Percentiles rank a stretch among this genome's conserved stretches.
phyloP scores from a whole-genome alignment of 2,113 vertebrate genomes.

The Alectura lathami region DNA sequence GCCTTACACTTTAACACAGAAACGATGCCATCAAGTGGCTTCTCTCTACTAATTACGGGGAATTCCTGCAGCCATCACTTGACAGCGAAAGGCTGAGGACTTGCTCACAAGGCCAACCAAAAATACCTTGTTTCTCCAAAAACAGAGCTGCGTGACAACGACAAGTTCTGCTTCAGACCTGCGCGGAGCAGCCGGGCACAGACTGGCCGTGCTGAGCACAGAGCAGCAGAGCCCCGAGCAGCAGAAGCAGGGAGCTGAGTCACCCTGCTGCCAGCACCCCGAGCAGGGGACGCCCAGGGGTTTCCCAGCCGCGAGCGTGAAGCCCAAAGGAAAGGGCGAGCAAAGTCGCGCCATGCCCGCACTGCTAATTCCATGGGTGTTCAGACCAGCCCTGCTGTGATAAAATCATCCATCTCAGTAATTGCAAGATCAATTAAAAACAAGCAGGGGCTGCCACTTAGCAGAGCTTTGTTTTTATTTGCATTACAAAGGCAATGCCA shows the following conservation, averaged over 20 bases:
- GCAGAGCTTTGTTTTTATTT: background rate
- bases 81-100: background rate
- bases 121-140: rapidly evolving
- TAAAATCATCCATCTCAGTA: background rate
- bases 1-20: too few species aligned
- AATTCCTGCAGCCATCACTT: too few species aligned
- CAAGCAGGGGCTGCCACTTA: background rate
- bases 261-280: too few species aligned
- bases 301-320: too few species aligned
- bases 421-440: background rate
- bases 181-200: rapidly evolving
- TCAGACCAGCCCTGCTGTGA: background rate
- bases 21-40: too few species aligned
- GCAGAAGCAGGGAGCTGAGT: too few species aligned
- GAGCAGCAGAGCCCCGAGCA: background rate
- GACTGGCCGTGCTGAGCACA: rapidly evolving
- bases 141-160: rapidly evolving
- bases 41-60: too few species aligned
- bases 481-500: background rate
- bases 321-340: too few species aligned
- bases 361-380: background rate
- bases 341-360: too few species aligned
- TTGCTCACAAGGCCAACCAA: rapidly evolving
- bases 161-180: rapidly evolving
- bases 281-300: too few species aligned